Percentiles rank a stretch among this genome's conserved stretches.
These are phyloP conservation scores for Pygoscelis adeliae DNA, from an alignment of 2,113 vertebrate genomes.

Conservation along the genomic window DNA sequence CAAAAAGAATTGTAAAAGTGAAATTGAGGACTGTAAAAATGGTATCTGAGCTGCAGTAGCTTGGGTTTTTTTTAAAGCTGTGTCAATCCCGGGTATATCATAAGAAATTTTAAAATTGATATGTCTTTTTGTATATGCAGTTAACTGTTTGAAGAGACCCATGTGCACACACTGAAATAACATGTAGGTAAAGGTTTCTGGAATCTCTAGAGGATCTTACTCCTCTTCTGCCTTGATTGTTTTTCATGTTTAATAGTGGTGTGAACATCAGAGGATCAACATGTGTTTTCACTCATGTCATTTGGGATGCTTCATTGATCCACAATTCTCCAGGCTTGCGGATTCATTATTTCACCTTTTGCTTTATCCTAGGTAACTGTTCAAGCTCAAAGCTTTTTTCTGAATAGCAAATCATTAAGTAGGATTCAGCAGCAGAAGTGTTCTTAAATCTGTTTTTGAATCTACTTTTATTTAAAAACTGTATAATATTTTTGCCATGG, in stretches of 20 bases:
- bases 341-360: background rate
- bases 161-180: background rate
- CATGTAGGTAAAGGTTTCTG: background rate
- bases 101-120: background rate
- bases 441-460: background rate
- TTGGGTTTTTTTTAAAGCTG: background rate
- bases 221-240: background rate
- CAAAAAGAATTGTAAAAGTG: background rate
- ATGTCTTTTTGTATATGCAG: background rate
- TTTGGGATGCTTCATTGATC: background rate
- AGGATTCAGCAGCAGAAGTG: background rate
- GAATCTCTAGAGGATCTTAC: background rate
- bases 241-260: background rate
- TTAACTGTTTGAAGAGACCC: background rate
- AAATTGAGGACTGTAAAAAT: background rate
- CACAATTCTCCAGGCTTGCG: background rate
- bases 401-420: background rate
- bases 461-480: background rate
- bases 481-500: background rate
- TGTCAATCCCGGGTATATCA: background rate
- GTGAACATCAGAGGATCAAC: slow-evolving; percentile 26
- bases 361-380: background rate
- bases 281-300: background rate
- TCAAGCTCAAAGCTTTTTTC: background rate
- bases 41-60: background rate